These are phyloP conservation scores for Montipora efflorescens DNA, from an alignment of 64 coral and sea anemone genomes.

Conservation along the genomic window DNA sequence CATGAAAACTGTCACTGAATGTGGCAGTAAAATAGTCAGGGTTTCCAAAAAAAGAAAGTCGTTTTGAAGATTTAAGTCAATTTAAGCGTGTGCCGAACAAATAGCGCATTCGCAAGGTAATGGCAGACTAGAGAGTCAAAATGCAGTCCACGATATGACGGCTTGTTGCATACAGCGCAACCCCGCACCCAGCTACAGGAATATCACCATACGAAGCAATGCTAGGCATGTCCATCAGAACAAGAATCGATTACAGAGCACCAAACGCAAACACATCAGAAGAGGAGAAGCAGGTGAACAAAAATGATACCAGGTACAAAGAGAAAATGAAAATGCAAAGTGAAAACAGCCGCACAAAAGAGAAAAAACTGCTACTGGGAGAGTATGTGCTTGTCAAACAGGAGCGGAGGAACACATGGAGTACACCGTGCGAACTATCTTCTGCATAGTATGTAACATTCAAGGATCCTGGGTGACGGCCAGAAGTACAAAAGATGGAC, in stretches of 20 bases:
- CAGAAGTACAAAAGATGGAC: constrained; percentile 38
- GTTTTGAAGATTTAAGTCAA: no score
- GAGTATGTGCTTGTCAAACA: constrained; percentile 16
- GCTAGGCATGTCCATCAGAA: constrained; percentile 36
- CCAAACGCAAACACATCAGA: neutral
- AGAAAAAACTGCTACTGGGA: constrained; percentile 43
- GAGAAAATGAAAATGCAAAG: neutral
- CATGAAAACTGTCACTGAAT: no score
- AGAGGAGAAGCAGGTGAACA: neutral
- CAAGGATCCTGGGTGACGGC: constrained; percentile 67
- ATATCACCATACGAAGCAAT: constrained; percentile 6
- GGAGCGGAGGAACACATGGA: no score
- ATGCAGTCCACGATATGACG: constrained; percentile 23
- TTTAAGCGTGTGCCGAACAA: no score
- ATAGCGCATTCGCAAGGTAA: no score
- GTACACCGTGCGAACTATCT: no score
- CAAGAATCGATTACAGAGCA: constrained; percentile 42
- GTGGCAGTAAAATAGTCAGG: no score
- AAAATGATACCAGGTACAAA: no score
- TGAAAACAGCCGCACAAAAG: constrained; percentile 38
- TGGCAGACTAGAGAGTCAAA: neutral
- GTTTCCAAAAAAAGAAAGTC: no score
- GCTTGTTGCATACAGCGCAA: neutral
- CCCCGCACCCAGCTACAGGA: constrained; percentile 42
- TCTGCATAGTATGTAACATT: constrained; percentile 16